Conservation (phyloP, 1,140 invertebrate genomes). For the Agrilus planipennis region DNA sequence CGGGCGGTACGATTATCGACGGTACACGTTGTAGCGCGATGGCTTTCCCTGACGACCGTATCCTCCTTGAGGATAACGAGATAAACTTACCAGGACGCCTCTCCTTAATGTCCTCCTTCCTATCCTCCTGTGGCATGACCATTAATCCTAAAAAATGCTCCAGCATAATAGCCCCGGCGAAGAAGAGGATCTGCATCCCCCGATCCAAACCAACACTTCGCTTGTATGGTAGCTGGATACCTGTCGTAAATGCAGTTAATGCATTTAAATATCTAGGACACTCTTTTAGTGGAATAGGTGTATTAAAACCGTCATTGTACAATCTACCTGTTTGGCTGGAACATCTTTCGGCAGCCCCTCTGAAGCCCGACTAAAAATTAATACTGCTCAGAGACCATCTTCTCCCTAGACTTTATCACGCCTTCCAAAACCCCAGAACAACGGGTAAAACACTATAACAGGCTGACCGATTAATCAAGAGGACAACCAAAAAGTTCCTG, state of each 20-base stretch:
- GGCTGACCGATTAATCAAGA: slow-evolving; percentile 13
- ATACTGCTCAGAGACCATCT: slow-evolving; percentile 8
- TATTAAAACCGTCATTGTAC: slow-evolving; percentile 10
- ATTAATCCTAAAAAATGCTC: slow-evolving; percentile 28
- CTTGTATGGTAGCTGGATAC: slow-evolving; percentile 10
- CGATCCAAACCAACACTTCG: slow-evolving; percentile 9
- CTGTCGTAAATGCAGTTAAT: slow-evolving; percentile 7
- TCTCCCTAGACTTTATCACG: slow-evolving; percentile 13
- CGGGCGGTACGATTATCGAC: slow-evolving; percentile 4
- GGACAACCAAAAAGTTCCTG: slow-evolving; percentile 6
- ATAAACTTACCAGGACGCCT: slow-evolving; percentile 7
- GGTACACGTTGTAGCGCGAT: slow-evolving; percentile 17
- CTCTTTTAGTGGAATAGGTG: slow-evolving; percentile 10
- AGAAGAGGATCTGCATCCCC: slow-evolving; percentile 5
- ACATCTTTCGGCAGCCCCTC: slow-evolving; percentile 16
- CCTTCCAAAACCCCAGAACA: slow-evolving; percentile 13
- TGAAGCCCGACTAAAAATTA: slow-evolving; percentile 27
- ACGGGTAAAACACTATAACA: slow-evolving; percentile 6
- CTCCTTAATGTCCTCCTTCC: background rate
- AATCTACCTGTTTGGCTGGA: slow-evolving; percentile 13
- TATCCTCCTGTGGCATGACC: slow-evolving; percentile 6
- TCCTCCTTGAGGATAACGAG: slow-evolving; percentile 20
- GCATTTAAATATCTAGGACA: slow-evolving; percentile 18
- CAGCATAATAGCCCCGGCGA: slow-evolving; percentile 22
- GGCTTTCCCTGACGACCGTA: slow-evolving; percentile 34